Base-by-base conservation (phyloP, 2,888 invertebrate species). In the Cosmia trapezina region DNA sequence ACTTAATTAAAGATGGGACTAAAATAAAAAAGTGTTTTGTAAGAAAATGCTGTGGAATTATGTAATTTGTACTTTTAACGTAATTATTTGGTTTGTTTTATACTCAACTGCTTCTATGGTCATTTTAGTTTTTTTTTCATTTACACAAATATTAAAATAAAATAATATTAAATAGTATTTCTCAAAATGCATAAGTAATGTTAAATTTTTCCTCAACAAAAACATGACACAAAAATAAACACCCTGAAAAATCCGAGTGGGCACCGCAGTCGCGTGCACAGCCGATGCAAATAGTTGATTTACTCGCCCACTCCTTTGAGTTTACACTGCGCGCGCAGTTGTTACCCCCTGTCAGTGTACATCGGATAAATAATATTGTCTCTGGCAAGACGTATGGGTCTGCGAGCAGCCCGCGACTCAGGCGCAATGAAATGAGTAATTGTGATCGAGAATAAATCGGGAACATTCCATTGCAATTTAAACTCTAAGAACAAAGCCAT, bases 221-320 rank as follows among this genome's bases (percentile, higher is more conserved):
- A 62, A 45, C 2, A 54, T 11, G 0, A 8, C 33, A 22, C 33
- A 8, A 51, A 43, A 70, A 63, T 71, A 63, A 78, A 49, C 70
- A 86, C 76, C 76, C 83, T 84, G 65, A 74, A 68, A 76, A 71
- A 47, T 17, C 49, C n/a, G 51, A 64, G 73, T 70, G 70, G 56
- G 70, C 69, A 41, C 33, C 37, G 37, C 37, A 37, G 37, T 37
- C 37, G 37, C 37, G 37, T 37, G 83, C 76, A 83, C 75, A 83
- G 47, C 60, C 85, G 86, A 92, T 90, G 92, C 95, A 95, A 95
- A 95, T 94, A 94, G 94, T 95, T 95, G 95, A 95, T 95, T 95
- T 94, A 94, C 91, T 88, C 88, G 86, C 86, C 74, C 90, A 90
- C 91, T 89, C 89, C 90, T 85, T 87, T 81, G 80, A 87, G 87